Base-by-base conservation (phyloP, 2,113 vertebrate species). In the Nibea albiflora region DNA sequence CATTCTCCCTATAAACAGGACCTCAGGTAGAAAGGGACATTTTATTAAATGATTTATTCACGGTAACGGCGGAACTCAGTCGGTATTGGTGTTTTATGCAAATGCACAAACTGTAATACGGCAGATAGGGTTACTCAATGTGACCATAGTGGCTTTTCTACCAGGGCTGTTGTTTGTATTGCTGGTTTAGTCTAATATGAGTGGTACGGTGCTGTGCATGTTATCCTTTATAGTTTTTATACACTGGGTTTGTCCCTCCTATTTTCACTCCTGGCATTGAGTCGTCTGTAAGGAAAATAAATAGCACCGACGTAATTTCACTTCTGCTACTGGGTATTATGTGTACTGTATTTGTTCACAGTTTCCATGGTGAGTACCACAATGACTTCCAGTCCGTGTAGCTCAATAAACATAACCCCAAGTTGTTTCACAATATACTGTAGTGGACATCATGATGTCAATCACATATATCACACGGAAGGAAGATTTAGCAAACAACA, bases 341-440 rank as follows among this genome's bases (percentile, higher is more conserved):
- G 9, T 28, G 7, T 58, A 65, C 26, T 22, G 14, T 42, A 47
- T 71, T 63, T 50, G 12, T 15, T 69, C 28, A 73, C n/a, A 47
- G 82, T 87, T 85, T 76, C 63, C 72, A 80, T 77, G 63, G 76
- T 82, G 81, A 87, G 67, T 46, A 35, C 49, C 11, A 22, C 35
- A 70, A 28, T 54, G 61, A 63, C 58, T 39, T 73, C 4, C 31
- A 80, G 16, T 79, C 83, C 49, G 64, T 11, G 11, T 4, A 31
- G 16, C 56, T 44, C 56, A 26, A 22, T 26, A 14, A 78, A 49
- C 53, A 71, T 65, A 78, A 77, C 50, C 44, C n/a, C 10, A 44
- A 31, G 26, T 81, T 9, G 44, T 57, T 3, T 46, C n/a, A 61
- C n/a, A 50, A 16, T 56, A 15, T 16, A 1, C 31, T 35, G 6